A percentile compares a stretch with the other conserved stretches of the same genome.
These are phyloP conservation scores for Murina feae DNA, from an alignment of 2,113 vertebrate genomes.

Conservation along the genomic window DNA sequence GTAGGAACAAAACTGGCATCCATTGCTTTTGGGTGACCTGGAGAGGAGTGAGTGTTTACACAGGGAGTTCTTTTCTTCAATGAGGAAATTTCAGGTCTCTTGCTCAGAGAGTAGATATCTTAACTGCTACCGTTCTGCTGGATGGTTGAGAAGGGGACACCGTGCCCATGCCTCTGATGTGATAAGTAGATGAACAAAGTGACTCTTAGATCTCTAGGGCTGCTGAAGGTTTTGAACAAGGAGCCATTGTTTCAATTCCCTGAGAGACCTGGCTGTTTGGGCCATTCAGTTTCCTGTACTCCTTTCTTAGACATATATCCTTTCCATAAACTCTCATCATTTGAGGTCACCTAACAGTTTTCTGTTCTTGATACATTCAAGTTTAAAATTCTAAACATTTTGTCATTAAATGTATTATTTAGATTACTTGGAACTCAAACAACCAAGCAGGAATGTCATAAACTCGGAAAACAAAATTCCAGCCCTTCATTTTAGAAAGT, in stretches of 20 bases:
- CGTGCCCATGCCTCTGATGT: not conserved
- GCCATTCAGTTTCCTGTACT: not conserved
- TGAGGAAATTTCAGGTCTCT: not conserved
- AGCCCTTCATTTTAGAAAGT: not conserved
- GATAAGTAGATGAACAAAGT: not conserved
- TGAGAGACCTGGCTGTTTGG: not conserved
- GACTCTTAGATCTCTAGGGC: not conserved
- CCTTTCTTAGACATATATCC: not conserved
- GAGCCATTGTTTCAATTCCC: not conserved
- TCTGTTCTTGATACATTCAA: not conserved
- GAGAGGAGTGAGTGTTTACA: not conserved
- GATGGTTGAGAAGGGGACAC: not conserved
- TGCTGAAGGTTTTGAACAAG: not conserved
- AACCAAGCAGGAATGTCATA: not conserved
- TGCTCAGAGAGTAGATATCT: not conserved
- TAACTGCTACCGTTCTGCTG: not conserved
- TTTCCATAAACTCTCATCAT: not conserved
- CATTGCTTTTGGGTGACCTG: not conserved
- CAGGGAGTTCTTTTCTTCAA: not conserved
- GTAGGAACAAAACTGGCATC: not conserved
- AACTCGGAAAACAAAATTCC: not conserved
- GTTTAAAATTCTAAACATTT: not conserved
- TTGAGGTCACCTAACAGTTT: not conserved
- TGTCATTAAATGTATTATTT: not conserved
- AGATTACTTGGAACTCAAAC: not conserved